Evolutionary conservation across 1,140 invertebrate genomes (phyloP).

Genomic region (Trichonephila inaurata): DNA sequence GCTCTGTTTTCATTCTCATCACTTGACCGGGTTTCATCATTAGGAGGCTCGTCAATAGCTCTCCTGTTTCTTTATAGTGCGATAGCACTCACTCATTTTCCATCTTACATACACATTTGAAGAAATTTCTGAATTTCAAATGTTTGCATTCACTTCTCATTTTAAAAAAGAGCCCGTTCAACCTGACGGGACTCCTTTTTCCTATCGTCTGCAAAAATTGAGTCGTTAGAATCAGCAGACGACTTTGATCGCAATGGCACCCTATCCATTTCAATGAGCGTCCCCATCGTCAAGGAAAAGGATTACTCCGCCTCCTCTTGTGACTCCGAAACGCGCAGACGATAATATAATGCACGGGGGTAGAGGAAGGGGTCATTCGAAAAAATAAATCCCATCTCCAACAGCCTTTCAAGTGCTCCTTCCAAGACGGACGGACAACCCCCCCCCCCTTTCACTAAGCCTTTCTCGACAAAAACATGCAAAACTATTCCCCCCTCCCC

Average conservation of each 20-base stretch:
- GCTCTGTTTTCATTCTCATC: too few species aligned
- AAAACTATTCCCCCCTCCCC: not conserved
- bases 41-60: too few species aligned
- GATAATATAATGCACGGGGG: not conserved
- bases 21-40: too few species aligned
- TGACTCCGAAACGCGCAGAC: constrained; percentile 19
- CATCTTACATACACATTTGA: too few species aligned
- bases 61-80: too few species aligned
- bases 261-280: constrained; percentile 49
- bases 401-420: constrained; percentile 28
- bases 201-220: not conserved
- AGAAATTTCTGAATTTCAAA: too few species aligned
- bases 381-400: constrained; percentile 54
- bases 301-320: constrained; percentile 62
- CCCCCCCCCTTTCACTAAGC: not conserved
- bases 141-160: too few species aligned
- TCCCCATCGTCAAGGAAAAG: constrained; percentile 18
- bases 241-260: too few species aligned
- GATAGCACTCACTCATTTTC: too few species aligned
- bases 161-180: too few species aligned
- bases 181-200: not conserved
- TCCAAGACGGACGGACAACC: constrained; percentile 7
- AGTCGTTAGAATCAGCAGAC: not conserved
- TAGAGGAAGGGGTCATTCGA: constrained; percentile 2
- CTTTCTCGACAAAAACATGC: constrained; percentile 47